Percentiles rank a stretch among this genome's conserved stretches.
These are phyloP conservation scores for Chroicocephalus ridibundus DNA, from an alignment of 2,113 vertebrate genomes.

Conservation along the genomic window DNA sequence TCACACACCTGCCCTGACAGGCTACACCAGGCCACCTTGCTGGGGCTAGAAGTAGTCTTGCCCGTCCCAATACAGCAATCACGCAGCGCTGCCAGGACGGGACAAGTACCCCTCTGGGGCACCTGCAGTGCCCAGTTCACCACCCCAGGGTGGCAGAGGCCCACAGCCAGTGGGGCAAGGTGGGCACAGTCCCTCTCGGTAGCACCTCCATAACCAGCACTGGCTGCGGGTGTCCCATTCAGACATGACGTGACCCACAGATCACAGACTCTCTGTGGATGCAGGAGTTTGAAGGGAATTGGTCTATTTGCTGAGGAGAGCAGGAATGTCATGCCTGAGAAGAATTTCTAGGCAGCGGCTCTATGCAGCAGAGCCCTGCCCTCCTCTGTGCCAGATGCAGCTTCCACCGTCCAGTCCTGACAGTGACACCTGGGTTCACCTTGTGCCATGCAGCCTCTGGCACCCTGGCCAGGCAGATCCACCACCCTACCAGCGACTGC, in stretches of 20 bases:
- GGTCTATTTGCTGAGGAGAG: background rate
- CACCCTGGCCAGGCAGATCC: background rate
- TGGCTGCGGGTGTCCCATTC: background rate
- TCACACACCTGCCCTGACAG: background rate
- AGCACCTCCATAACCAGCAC: background rate
- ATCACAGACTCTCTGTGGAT: background rate
- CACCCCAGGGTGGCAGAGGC: background rate
- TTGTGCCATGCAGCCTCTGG: background rate
- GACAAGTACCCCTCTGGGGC: too few species aligned
- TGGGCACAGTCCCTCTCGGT: background rate
- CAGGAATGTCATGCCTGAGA: background rate
- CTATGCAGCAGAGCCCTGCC: background rate
- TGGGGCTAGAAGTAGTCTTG: background rate
- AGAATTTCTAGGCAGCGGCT: background rate
- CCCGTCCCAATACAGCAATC: fast-evolving
- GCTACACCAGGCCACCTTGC: background rate
- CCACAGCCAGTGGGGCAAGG: background rate
- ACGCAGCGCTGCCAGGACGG: background rate
- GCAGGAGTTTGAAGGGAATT: background rate
- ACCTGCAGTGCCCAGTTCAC: background rate
- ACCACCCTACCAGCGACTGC: background rate
- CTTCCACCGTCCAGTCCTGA: background rate
- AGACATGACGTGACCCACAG: background rate
- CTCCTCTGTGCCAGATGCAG: background rate
- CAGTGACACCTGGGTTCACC: background rate